Evolutionary conservation across 2,797 vertebrate species (phyloP), one percentile per base, ranked within the genome.

Genomic region (Spinus olivaceus): DNA sequence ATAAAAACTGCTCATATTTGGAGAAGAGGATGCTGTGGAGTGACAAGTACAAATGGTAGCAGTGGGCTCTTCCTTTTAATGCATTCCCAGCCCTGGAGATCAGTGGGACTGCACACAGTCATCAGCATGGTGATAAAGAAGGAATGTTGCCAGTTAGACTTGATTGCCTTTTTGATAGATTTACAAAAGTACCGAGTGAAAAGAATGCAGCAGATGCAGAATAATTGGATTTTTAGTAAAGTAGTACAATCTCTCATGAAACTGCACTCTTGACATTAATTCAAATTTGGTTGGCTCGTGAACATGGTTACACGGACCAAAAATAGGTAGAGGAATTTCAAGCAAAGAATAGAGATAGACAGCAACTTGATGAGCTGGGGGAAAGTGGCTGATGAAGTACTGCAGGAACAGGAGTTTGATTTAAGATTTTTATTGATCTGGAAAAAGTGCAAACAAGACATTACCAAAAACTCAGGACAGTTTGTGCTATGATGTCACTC

Each of bases 211-310:
- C 91, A 94, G 92, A 92, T 95, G 92, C 87, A 88, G 87, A 94
- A 89, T 94, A 97, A 93, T 85, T 95, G 90, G 86, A 86, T 90
- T 97, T 95, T 94, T 95, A 93, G 77, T 81, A 76, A 96, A 96
- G 92, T 95, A 92, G 95, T 96, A 86, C 76, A 94, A 87, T 97
- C 92, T 92, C 94, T 95, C 79, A 59, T 96, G 95, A 93, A 96
- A 92, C 95, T 91, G 69, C 96, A 87, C 88, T 97, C 96, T 92
- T 92, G 95, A 97, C 90, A 94, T 97, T 94, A 95, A 96, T 97
- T 96, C 92, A 93, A 67, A 95, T 93, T 92, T 91, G 91, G 42
- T 88, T 97, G 95, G 95, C 61, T 54, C 83, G 49, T 69, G 91
- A 96, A 54, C 20, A 8, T 13, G 64, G 64, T 93, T 94, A 80